Evolutionary conservation across 2,113 vertebrate species (phyloP).

Genomic region (Hassar affinis): DNA sequence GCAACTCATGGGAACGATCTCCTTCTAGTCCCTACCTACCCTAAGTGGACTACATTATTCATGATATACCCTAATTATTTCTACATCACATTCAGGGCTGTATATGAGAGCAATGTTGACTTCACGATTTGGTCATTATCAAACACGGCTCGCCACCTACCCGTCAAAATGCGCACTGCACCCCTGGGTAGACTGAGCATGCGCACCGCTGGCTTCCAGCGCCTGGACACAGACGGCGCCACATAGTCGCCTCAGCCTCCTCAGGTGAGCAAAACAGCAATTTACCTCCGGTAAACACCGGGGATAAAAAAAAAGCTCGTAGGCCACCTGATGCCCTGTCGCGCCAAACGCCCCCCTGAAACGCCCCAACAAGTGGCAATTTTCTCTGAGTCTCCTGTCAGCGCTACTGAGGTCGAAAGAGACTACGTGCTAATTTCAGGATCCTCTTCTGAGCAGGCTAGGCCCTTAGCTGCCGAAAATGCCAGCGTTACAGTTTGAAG

Average conservation of each 20-base stretch:
- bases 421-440: slow-evolving; percentile 41
- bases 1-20: too few relatives aligned
- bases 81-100: not conserved
- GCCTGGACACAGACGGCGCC: slow-evolving; percentile 71
- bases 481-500: slow-evolving; percentile 27
- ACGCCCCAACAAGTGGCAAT: slow-evolving; percentile 48
- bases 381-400: slow-evolving; percentile 49
- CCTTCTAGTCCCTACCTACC: too few relatives aligned
- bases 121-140: not conserved
- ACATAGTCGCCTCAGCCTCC: slow-evolving; percentile 61
- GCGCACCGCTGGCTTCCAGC: slow-evolving; percentile 12
- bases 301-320: slow-evolving; percentile 61
- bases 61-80: not conserved
- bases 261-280: slow-evolving; percentile 76
- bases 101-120: not conserved
- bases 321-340: slow-evolving; percentile 64
- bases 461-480: slow-evolving; percentile 14
- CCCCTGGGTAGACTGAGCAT: not conserved
- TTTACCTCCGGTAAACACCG: slow-evolving; percentile 73
- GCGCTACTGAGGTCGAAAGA: slow-evolving; percentile 42
- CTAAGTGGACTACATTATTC: not conserved
- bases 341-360: slow-evolving; percentile 66
- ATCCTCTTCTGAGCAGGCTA: not conserved
- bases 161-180: slow-evolving; percentile 32
- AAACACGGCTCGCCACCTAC: slow-evolving; percentile 41